phyloP scores from a whole-genome alignment of 30 jellyfish, hydroid and myxozoan species.

The Hydractinia echinata region DNA sequence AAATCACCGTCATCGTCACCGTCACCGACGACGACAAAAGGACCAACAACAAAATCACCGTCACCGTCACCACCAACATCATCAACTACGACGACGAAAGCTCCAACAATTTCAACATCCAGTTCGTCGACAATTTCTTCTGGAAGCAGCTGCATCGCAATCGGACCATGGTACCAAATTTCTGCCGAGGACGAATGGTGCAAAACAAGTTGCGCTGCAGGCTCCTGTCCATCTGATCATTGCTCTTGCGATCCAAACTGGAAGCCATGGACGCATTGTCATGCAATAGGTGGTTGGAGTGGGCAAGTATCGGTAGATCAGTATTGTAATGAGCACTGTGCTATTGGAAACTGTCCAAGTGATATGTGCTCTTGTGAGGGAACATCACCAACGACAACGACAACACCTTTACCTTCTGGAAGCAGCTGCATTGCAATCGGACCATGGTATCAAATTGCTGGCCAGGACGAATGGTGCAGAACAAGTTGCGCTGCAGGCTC shows the following conservation, averaged over 20 bases:
- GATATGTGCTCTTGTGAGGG: conserved; percentile 18
- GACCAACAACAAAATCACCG: conserved; percentile 2
- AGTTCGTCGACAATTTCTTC: background rate
- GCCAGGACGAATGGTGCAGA: conserved; percentile 7
- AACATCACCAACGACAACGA: too few species aligned
- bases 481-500: background rate
- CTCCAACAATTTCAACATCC: background rate
- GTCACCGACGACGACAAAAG: conserved; percentile 11
- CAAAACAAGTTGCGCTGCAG: background rate
- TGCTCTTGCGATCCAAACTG: conserved; percentile 15
- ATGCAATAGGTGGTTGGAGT: conserved; percentile 44
- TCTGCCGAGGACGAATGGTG: conserved; percentile 14
- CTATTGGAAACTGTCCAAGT: conserved; percentile 68
- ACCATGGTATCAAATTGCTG: background rate
- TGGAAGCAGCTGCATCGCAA: conserved; percentile 3
- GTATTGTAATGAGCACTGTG: conserved; percentile 68
- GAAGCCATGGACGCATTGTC: conserved; percentile 43
- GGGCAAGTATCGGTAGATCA: conserved; percentile 53
- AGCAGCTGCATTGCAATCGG: background rate
- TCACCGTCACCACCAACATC: background rate
- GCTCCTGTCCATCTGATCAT: conserved; percentile 7
- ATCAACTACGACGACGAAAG: background rate
- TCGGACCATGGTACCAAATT: background rate
- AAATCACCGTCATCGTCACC: conserved; percentile 21
- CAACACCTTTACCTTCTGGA: too few species aligned